Conservation (phyloP, 2,797 vertebrate species). For the Clarias pachynema region DNA sequence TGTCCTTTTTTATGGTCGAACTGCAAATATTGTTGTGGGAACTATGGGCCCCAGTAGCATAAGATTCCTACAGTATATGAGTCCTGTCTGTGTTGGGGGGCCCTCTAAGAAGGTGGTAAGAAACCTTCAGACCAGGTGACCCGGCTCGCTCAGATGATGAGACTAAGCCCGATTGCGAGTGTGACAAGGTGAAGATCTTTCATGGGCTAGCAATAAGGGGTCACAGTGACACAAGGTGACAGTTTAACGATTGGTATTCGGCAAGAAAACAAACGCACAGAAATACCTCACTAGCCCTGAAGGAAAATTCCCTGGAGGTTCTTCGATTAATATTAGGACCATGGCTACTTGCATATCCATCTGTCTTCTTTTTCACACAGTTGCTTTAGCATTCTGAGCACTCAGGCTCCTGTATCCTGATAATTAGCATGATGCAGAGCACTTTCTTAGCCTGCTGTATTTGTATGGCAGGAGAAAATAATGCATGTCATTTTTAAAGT, state of each 20-base stretch:
- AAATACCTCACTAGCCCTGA: neutral
- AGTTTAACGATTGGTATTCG: neutral
- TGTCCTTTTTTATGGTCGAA: neutral
- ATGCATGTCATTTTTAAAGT: too few relatives aligned
- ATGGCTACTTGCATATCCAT: constrained; percentile 9
- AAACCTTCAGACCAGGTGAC: neutral
- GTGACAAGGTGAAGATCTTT: neutral
- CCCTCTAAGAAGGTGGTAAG: neutral
- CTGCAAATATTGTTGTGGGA: neutral
- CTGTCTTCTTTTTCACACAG: neutral
- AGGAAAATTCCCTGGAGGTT: neutral
- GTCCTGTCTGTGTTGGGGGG: neutral
- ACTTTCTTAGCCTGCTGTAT: neutral
- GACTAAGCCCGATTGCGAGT: neutral
- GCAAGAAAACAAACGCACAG: neutral
- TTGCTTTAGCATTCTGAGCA: constrained; percentile 8
- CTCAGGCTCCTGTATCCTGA: neutral
- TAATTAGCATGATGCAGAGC: neutral
- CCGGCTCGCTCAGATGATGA: too few relatives aligned
- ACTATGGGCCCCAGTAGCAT: neutral
- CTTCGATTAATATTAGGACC: constrained; percentile 12
- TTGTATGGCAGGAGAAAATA: neutral
- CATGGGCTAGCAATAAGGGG: neutral
- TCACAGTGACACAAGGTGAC: neutral
- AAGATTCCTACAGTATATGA: neutral